phyloP scores from a whole-genome alignment of 2,888 invertebrate species.

The Leptinotarsa juncta region DNA sequence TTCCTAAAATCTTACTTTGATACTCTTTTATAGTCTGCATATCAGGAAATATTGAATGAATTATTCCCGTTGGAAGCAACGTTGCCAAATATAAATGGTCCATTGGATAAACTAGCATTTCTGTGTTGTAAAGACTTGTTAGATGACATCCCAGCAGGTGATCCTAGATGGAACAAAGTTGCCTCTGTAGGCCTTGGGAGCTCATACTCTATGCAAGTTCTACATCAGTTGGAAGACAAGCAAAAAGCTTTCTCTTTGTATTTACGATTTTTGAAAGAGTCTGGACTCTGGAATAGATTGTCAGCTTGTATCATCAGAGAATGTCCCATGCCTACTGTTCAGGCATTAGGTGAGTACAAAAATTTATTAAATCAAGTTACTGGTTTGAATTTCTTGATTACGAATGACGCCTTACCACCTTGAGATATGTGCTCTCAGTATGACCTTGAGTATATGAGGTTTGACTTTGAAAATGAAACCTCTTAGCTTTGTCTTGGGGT shows the following conservation, averaged over 20 bases:
- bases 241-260: conserved; percentile 80
- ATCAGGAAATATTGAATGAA: conserved; percentile 66
- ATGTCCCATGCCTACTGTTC: conserved; percentile 69
- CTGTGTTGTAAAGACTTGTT: conserved; percentile 81
- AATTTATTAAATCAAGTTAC: too few species aligned
- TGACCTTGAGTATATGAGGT: too few species aligned
- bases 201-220: conserved; percentile 84
- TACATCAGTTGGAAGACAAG: conserved; percentile 89
- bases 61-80: conserved; percentile 65
- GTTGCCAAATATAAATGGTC: conserved; percentile 61
- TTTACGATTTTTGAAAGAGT: conserved; percentile 79
- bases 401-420: too few species aligned
- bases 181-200: conserved; percentile 72
- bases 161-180: conserved; percentile 77
- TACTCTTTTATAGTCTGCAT: conserved; percentile 59
- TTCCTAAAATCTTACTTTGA: neutral
- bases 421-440: too few species aligned
- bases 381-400: too few species aligned
- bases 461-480: too few species aligned
- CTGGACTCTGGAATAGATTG: conserved; percentile 75
- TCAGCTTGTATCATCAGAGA: conserved; percentile 60
- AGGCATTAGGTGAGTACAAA: conserved; percentile 56
- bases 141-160: conserved; percentile 89
- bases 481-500: too few species aligned
- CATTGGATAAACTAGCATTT: conserved; percentile 72